These are phyloP conservation scores for Pocota personata DNA, from an alignment of 2,888 invertebrate genomes.

Conservation along the genomic window DNA sequence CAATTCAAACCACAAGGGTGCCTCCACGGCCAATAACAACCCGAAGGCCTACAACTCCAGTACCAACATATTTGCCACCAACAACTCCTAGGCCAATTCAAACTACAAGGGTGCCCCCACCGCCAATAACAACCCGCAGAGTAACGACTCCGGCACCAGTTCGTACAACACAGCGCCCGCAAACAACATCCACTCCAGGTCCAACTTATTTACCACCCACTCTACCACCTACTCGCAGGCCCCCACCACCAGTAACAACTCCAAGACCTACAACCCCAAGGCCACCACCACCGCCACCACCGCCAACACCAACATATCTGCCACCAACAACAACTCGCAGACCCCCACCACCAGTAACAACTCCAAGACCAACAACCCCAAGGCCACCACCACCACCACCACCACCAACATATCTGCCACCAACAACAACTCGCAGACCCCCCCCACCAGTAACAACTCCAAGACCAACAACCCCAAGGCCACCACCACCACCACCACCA, in stretches of 20 bases:
- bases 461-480: background rate
- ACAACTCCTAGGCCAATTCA: conserved; percentile 74
- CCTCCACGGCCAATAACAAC: conserved; percentile 54
- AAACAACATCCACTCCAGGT: background rate
- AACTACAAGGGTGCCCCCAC: conserved; percentile 57
- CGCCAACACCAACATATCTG: conserved; percentile 16
- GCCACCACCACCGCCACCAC: background rate
- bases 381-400: conserved; percentile 22
- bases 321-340: conserved; percentile 42
- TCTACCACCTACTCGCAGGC: conserved; percentile 17
- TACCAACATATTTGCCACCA: conserved; percentile 60
- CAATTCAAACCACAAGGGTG: conserved; percentile 74
- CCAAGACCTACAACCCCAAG: conserved; percentile 3
- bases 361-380: conserved; percentile 13
- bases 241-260: conserved; percentile 27
- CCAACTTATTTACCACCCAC: conserved; percentile 18
- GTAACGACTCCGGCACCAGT: conserved; percentile 20
- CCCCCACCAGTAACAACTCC: conserved; percentile 22
- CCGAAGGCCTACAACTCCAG: background rate
- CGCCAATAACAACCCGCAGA: conserved; percentile 65
- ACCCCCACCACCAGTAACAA: conserved; percentile 9
- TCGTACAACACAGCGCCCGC: no score
- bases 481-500: conserved; percentile 19
- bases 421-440: conserved; percentile 12
- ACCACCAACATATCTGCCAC: conserved; percentile 20